Conservation (phyloP, 2,888 invertebrate species). For the Steinernema carpocapsae region DNA sequence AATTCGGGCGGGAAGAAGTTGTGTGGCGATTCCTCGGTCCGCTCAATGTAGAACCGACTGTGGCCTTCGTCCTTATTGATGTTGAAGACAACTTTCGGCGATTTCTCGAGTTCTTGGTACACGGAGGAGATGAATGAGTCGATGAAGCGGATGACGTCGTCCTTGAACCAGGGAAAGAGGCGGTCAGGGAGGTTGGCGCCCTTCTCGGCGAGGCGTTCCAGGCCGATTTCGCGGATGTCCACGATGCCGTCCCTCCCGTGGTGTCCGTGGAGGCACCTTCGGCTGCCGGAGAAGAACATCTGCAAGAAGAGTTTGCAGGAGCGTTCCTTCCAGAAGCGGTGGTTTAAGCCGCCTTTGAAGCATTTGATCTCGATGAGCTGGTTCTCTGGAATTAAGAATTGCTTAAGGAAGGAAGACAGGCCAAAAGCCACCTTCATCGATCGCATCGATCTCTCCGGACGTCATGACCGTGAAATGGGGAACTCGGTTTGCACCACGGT, state of each 20-base stretch:
- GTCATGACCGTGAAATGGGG: conserved; percentile 2
- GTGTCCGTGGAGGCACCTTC: conserved; percentile 14
- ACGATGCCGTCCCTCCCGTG: neutral
- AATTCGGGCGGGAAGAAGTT: conserved; percentile 15
- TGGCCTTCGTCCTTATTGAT: conserved; percentile 19
- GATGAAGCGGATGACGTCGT: conserved; percentile 24
- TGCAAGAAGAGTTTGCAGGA: conserved; percentile 30
- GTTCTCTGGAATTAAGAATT: neutral
- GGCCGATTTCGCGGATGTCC: conserved; percentile 21
- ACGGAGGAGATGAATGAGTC: neutral
- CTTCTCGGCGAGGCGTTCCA: conserved; percentile 14
- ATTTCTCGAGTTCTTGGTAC: neutral
- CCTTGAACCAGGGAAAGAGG: conserved; percentile 21
- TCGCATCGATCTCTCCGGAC: conserved; percentile 22
- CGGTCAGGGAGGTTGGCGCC: conserved; percentile 22
- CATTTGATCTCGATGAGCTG: conserved; percentile 30
- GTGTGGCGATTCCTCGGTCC: neutral
- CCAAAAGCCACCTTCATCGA: neutral
- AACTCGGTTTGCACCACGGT: conserved; percentile 15
- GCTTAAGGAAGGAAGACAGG: neutral
- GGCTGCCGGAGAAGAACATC: conserved; percentile 32
- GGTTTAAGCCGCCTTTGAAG: neutral
- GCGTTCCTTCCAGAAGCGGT: conserved; percentile 31
- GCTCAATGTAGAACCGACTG: conserved; percentile 21
- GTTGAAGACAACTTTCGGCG: conserved; percentile 5